These are phyloP conservation scores for Phoeniculus purpureus DNA, from an alignment of 2,797 vertebrate species.

Conservation along the genomic window DNA sequence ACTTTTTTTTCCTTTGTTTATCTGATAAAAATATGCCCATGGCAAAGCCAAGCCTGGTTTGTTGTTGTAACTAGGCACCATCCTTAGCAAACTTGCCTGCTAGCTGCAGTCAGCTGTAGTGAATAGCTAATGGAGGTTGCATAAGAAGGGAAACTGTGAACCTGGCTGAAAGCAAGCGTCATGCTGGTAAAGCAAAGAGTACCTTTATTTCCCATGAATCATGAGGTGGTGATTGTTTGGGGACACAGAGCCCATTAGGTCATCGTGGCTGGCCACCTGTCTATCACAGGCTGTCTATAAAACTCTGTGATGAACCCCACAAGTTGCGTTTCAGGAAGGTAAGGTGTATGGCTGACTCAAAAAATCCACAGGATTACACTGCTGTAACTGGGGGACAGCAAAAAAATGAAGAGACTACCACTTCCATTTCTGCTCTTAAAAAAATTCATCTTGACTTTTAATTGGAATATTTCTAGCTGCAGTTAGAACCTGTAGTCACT, in stretches of 20 bases:
- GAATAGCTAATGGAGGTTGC: slow-evolving; percentile 6
- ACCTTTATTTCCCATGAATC: not conserved
- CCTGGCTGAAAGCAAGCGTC: not conserved
- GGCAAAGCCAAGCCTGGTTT: not conserved
- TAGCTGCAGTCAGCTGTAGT: not conserved
- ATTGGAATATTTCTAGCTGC: not conserved
- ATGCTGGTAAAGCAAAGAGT: not conserved
- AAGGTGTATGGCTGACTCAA: not conserved
- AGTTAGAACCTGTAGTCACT: not conserved
- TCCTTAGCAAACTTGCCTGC: not conserved
- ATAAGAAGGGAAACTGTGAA: not conserved
- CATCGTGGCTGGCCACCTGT: not conserved
- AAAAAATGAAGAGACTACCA: not conserved
- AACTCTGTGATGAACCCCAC: not conserved
- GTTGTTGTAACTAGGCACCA: slow-evolving; percentile 7
- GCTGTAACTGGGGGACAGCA: not conserved
- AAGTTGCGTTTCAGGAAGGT: not conserved
- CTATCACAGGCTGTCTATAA: not conserved
- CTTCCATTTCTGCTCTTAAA: not conserved
- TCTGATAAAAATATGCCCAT: slow-evolving; percentile 8
- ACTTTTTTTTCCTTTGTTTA: not conserved
- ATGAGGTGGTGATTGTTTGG: not conserved
- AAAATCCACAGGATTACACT: not conserved
- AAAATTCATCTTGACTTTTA: not conserved
- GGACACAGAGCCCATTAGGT: not conserved